Evolutionary conservation across 2,888 invertebrate genomes (phyloP), one percentile per base, ranked within the genome.

Genomic region (Erebia palarica): DNA sequence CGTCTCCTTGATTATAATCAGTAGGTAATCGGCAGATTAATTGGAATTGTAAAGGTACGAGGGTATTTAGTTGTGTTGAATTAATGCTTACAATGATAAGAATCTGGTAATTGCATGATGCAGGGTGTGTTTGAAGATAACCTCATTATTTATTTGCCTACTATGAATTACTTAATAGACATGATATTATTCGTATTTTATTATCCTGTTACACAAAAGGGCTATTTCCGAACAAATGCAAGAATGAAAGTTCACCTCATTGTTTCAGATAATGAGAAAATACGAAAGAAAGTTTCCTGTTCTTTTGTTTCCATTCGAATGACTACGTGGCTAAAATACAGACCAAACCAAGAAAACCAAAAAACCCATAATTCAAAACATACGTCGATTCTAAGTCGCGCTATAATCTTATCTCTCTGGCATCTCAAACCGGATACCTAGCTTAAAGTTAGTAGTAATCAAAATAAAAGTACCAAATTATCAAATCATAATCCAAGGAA

Each of bases 1-100:
- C 59, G 9, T 65, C 44, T 66, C 65, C 51, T 53, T 68, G 63
- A 71, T 67, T 18, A 42, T 70, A 69, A 69, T 70, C 70, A 68
- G 13, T 16, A 57, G 42, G 36, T 63, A 63, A 63, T 63, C 63
- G 49, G 63, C 49, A 49, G 44, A 53, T 65, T 47, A 59, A 67
- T 59, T 59, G n/a, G 27, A 65, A 55, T 44, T 44, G 16, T 16
- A 65, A 14, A 16, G 21, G 57, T 21, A 27, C 14, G 4, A 21
- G 36, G 27, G 27, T 8, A 21, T 14, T 9, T 59, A n/a, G 59
- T n/a, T 16, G 13, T 8, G 61, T 63, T 49, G 47, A 63, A 13
- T 63, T 47, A 47, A 18, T 13, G 13, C 10, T 21, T 21, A 21
- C 47, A 63, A 63, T 63, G 21, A 63, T 63, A 47, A 21, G 9